A percentile compares a stretch with the other conserved stretches of the same genome.
phyloP scores from a whole-genome alignment of 2,113 vertebrate genomes.

The Poicephalus meyeri region DNA sequence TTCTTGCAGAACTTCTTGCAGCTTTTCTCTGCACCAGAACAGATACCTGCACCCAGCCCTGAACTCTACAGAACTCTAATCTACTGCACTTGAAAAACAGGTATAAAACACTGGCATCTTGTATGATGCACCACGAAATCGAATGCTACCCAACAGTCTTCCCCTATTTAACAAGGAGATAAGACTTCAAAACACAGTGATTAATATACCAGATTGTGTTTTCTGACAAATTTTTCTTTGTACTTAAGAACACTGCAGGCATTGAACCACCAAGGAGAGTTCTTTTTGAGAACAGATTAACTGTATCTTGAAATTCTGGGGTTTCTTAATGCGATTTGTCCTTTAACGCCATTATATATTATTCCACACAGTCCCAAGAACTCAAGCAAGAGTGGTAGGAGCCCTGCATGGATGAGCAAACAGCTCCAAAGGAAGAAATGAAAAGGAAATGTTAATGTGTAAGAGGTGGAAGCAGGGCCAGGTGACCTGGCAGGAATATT shows the following conservation, averaged over 20 bases:
- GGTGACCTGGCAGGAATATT: neutral
- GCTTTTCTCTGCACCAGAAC: neutral
- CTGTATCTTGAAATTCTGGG: neutral
- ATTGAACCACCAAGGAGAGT: neutral
- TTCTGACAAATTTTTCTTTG: neutral
- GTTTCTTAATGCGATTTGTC: neutral
- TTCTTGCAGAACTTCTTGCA: neutral
- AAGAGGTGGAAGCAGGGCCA: neutral
- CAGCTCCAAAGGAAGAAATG: neutral
- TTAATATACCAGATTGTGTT: neutral
- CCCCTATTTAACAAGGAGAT: neutral
- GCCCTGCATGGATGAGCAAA: neutral
- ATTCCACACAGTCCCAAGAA: neutral
- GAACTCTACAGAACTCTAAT: neutral
- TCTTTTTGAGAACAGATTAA: neutral
- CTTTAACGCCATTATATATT: neutral
- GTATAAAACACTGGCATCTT: neutral
- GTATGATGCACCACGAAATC: rapidly evolving
- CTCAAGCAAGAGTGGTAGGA: neutral
- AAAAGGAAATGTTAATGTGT: neutral
- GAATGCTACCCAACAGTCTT: neutral
- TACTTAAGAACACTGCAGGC: neutral
- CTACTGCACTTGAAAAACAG: neutral
- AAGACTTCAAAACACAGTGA: neutral
- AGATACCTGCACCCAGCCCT: neutral